A percentile compares a stretch with the other conserved stretches of the same genome.
These are phyloP conservation scores for Lonchura striata DNA, from an alignment of 2,113 vertebrate species.

Conservation along the genomic window DNA sequence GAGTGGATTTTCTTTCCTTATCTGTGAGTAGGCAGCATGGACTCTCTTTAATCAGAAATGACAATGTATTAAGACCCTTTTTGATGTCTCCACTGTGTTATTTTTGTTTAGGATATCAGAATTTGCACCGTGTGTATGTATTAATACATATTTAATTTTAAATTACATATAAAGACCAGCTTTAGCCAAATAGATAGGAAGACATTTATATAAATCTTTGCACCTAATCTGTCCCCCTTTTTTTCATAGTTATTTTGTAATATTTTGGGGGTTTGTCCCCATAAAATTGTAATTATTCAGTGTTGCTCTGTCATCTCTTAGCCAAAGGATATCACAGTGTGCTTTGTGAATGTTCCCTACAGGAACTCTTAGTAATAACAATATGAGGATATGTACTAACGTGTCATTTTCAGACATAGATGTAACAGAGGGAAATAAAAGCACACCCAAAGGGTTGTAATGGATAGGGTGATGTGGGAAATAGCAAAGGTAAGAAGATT, in stretches of 20 bases:
- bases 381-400: background rate
- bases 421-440: background rate
- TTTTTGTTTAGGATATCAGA: background rate
- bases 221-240: background rate
- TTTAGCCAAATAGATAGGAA: no score
- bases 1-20: slow-evolving; percentile 63
- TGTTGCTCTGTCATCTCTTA: background rate
- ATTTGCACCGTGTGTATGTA: background rate
- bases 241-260: background rate
- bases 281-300: background rate
- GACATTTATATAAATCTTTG: background rate
- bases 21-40: slow-evolving; percentile 47
- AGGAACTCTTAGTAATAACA: background rate
- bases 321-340: background rate
- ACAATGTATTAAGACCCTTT: background rate
- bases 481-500: background rate
- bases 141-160: background rate
- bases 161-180: background rate
- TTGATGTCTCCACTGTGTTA: background rate
- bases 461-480: background rate
- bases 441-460: background rate
- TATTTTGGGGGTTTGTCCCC: fast-evolving
- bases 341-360: background rate
- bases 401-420: background rate
- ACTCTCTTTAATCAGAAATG: background rate